Percentiles rank a stretch among this genome's conserved stretches.
Conservation (phyloP, 2,888 invertebrate species). For the Dorcus parallelipipedus region DNA sequence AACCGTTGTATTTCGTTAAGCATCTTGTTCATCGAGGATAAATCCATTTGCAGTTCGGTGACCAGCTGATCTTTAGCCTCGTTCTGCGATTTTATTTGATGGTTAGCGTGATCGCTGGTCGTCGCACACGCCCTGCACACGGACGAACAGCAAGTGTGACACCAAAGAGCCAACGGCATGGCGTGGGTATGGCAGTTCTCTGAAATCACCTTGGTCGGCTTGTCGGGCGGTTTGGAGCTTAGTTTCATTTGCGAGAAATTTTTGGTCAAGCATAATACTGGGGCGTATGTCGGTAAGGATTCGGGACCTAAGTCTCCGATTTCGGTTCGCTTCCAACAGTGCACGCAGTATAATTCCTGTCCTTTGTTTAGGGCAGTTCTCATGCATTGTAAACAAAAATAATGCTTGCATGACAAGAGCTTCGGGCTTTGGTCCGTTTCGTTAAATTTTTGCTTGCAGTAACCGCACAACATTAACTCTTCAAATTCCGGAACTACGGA, state of each 20-base stretch:
- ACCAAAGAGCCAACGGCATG: conserved; percentile 71
- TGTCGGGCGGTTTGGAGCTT: conserved; percentile 48
- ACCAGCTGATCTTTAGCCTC: conserved; percentile 66
- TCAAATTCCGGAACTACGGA: conserved; percentile 66
- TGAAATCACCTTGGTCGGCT: conserved; percentile 45
- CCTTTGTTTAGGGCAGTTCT: conserved; percentile 65
- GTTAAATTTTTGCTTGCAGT: conserved; percentile 73
- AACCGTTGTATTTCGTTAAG: conserved; percentile 68
- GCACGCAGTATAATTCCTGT: conserved; percentile 65
- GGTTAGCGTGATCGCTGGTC: conserved; percentile 62
- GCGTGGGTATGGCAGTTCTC: conserved; percentile 71
- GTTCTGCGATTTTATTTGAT: conserved; percentile 65
- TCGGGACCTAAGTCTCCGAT: conserved; percentile 64
- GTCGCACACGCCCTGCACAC: conserved; percentile 67
- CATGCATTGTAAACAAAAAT: conserved; percentile 73
- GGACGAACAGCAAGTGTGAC: conserved; percentile 61
- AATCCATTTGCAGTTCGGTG: conserved; percentile 63
- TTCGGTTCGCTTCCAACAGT: conserved; percentile 73
- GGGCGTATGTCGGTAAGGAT: conserved; percentile 64
- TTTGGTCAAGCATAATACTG: conserved; percentile 64
- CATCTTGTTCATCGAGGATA: conserved; percentile 66
- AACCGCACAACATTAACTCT: conserved; percentile 71
- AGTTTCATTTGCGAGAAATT: conserved; percentile 60
- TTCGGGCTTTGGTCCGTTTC: conserved; percentile 70
- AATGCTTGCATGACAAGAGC: conserved; percentile 71